Evolutionary conservation across 2,113 vertebrate species (phyloP).

Genomic region (Xenopus laevis): DNA sequence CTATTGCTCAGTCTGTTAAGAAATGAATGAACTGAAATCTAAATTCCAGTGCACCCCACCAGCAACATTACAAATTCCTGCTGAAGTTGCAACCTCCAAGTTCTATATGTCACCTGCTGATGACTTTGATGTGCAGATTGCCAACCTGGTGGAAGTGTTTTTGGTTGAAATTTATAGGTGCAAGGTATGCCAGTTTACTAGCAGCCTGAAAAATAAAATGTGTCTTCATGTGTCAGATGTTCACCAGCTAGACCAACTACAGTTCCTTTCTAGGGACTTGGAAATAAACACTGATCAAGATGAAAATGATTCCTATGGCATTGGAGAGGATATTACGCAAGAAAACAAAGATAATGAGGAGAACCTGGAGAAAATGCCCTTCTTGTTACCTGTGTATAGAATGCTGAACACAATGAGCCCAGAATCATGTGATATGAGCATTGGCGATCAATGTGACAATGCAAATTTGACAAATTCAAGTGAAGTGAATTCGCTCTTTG

Average conservation of each 20-base stretch:
- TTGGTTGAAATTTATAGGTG: constrained; percentile 57
- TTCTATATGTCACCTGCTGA: constrained; percentile 54
- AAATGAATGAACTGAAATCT: constrained; percentile 49
- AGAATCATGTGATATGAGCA: constrained; percentile 52
- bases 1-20: not conserved
- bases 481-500: constrained; percentile 63
- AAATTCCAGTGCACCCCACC: constrained; percentile 49
- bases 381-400: constrained; percentile 57
- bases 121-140: constrained; percentile 48
- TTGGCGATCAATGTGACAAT: constrained; percentile 45
- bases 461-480: constrained; percentile 53
- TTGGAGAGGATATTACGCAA: constrained; percentile 48
- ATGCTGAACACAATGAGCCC: constrained; percentile 60
- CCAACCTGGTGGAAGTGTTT: constrained; percentile 59
- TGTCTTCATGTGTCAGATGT: constrained; percentile 50
- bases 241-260: not conserved
- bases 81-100: constrained; percentile 42
- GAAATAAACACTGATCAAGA: constrained; percentile 37
- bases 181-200: constrained; percentile 63
- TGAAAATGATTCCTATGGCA: constrained; percentile 29
- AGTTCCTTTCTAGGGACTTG: constrained; percentile 30
- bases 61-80: constrained; percentile 33
- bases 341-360: constrained; percentile 58
- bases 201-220: constrained; percentile 53
- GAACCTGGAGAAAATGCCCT: constrained; percentile 48